These are phyloP conservation scores for Scelioninae gen. 2 DNA, from an alignment of 2,888 invertebrate genomes.

Conservation along the genomic window DNA sequence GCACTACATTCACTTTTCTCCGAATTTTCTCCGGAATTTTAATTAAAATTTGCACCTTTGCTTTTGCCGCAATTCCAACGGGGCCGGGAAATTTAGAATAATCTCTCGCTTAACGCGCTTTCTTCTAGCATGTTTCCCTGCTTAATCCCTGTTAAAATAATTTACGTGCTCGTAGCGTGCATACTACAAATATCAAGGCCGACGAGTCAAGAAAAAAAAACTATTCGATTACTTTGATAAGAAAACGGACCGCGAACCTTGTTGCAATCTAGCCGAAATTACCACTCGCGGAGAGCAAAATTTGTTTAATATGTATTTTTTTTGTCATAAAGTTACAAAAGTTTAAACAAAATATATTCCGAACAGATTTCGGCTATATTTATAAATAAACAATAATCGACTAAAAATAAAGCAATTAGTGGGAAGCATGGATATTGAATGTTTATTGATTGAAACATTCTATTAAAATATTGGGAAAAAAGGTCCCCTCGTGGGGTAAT, in stretches of 20 bases:
- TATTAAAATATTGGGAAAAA: too few species aligned
- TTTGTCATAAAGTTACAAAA: too few species aligned
- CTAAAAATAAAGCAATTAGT: too few species aligned
- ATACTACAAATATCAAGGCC: conserved; percentile 44
- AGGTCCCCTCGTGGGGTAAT: too few species aligned
- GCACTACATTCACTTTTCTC: conserved; percentile 41
- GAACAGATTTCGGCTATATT: neutral
- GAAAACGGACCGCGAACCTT: conserved; percentile 32
- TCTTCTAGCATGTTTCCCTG: conserved; percentile 49
- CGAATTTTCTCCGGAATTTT: conserved; percentile 50
- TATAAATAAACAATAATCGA: neutral
- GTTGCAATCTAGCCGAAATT: conserved; percentile 24
- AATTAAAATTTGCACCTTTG: conserved; percentile 55
- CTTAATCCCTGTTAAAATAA: conserved; percentile 56
- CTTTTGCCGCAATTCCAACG: conserved; percentile 34
- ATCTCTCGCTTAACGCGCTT: conserved; percentile 52
- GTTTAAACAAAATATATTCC: too few species aligned
- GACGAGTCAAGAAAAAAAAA: conserved; percentile 35
- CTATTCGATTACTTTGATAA: conserved; percentile 28
- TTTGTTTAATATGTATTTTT: too few species aligned
- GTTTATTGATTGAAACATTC: too few species aligned
- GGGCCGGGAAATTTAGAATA: conserved; percentile 47
- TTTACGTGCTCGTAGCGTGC: conserved; percentile 45
- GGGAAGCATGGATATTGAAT: too few species aligned
- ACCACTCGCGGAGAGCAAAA: too few species aligned